Evolutionary conservation across 2,113 vertebrate genomes (phyloP).

Genomic region (Pteronura brasiliensis): DNA sequence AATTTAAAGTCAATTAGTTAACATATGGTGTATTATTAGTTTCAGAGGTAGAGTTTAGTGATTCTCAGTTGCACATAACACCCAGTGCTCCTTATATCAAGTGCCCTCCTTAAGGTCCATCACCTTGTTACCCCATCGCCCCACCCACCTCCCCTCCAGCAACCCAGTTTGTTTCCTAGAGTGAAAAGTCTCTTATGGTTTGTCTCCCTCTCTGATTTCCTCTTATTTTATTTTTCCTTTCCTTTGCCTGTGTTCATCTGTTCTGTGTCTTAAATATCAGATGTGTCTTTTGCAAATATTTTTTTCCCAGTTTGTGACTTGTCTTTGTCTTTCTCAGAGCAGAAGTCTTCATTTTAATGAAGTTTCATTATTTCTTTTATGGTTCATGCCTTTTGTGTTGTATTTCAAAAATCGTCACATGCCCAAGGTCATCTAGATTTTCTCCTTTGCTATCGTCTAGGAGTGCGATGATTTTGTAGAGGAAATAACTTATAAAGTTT

Average conservation of each 20-base stretch:
- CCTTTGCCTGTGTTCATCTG: neutral
- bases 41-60: neutral
- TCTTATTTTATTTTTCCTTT: neutral
- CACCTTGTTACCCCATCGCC: neutral
- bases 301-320: neutral
- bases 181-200: neutral
- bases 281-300: neutral
- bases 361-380: neutral
- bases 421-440: neutral
- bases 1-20: neutral
- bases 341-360: neutral
- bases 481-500: neutral
- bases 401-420: neutral
- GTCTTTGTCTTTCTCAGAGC: neutral
- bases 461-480: neutral
- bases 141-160: neutral
- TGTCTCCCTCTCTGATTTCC: neutral
- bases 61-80: neutral
- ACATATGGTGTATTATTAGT: neutral
- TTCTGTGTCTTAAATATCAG: neutral
- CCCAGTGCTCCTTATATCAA: neutral
- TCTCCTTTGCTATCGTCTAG: neutral
- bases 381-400: neutral
- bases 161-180: neutral
- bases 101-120: neutral